These are phyloP conservation scores for Chionodraco myersi DNA, from an alignment of 2,113 vertebrate species.

Conservation along the genomic window DNA sequence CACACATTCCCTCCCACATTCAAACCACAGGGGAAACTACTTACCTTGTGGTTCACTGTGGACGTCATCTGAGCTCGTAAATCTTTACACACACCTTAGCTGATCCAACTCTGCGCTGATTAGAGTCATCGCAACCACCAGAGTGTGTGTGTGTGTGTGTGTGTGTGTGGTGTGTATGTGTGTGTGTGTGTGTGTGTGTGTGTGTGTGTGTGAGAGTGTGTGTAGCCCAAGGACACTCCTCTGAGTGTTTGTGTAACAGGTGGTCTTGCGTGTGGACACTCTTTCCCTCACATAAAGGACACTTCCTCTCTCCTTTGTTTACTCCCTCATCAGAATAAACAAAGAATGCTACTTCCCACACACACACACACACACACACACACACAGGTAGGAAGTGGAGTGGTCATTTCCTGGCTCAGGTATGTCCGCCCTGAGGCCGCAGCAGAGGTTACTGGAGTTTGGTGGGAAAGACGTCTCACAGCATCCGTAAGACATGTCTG, in stretches of 20 bases:
- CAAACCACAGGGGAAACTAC: slow-evolving; percentile 44
- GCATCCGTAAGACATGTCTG: background rate
- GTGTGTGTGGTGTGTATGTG: slow-evolving; percentile 15
- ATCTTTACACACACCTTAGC: slow-evolving; percentile 33
- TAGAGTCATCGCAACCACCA: slow-evolving; percentile 23
- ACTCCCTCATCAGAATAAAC: slow-evolving; percentile 66
- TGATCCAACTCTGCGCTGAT: slow-evolving; percentile 27
- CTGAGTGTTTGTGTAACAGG: slow-evolving; percentile 50
- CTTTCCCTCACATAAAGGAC: slow-evolving; percentile 65
- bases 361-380: slow-evolving; percentile 37
- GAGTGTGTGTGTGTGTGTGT: slow-evolving; percentile 20
- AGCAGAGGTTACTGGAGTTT: background rate
- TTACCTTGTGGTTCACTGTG: slow-evolving; percentile 35
- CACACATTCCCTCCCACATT: slow-evolving; percentile 19
- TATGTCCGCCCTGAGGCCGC: slow-evolving; percentile 63
- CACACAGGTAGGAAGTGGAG: slow-evolving; percentile 40
- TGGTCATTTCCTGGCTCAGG: slow-evolving; percentile 65
- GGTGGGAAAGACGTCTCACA: slow-evolving; percentile 3
- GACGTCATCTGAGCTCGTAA: slow-evolving; percentile 57
- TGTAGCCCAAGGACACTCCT: slow-evolving; percentile 43
- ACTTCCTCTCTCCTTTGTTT: slow-evolving; percentile 75
- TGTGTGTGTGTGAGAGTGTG: background rate
- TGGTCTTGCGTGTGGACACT: slow-evolving; percentile 44
- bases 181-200: slow-evolving; percentile 1
- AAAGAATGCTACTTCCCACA: slow-evolving; percentile 42